Base-by-base conservation (phyloP, 2,888 invertebrate species). In the Melikaiella ostensackeni region DNA sequence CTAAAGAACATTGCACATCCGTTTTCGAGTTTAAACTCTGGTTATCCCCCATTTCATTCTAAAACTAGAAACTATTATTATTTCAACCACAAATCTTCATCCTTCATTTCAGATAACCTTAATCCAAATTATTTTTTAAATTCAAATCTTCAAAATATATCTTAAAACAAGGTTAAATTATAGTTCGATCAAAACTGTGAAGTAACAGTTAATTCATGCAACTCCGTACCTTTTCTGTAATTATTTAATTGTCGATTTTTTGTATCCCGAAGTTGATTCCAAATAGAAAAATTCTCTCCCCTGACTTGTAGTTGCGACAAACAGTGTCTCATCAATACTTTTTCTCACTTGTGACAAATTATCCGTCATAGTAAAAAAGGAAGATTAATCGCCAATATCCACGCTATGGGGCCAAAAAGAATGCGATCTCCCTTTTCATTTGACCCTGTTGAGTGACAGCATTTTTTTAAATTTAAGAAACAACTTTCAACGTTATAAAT, bases 281-380 rank as follows among this genome's bases (percentile, higher is more conserved):
- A 13, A 1, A 57, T 4, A 9, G 21, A 21, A 24, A 6, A 21
- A 24, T 57, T 57, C 11, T 24, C 21, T 21, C 13, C 21, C 9
- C 11, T 27, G 24, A 21, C 13, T 24, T 38, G 66, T 66, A 16
- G 21, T 66, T 66, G 42, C 66, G 13, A 35, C 35, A 4, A n/a
- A 42, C 38, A 66, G 38, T 21, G 38, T 9, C 42, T 42, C 38
- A 66, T 66, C 66, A 24, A 63, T 30, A 63, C 63, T 33, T 63
- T 33, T n/a, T 63, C 13, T 16, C 63, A 33, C 30, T 30, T 46
- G 24, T 70, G 42, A 63, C 63, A 63, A 63, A 63, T 63, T 63
- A 63, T 63, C 24, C 21, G 24, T 11, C 13, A 57, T 57, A 13
- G 7, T 57, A 57, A 57, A 57, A n/a, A 57, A 24, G 24, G 11